Evolutionary conservation across 2,888 invertebrate genomes (phyloP).

Genomic region (Tortricodes alternella): DNA sequence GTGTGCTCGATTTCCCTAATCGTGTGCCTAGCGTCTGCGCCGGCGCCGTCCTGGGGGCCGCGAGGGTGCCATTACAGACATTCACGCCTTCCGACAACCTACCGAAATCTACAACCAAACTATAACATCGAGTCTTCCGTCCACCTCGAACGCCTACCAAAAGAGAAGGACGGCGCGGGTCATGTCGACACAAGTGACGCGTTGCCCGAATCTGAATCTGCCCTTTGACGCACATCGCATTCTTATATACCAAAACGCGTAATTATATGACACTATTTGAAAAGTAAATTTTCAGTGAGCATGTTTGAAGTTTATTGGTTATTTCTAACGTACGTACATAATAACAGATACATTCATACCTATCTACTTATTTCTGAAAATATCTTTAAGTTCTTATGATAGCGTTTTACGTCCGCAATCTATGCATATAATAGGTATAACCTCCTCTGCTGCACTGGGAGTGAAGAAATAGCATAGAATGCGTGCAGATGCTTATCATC

Average conservation of each 20-base stretch:
- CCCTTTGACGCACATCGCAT: conserved; percentile 30
- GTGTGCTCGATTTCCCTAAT: conserved; percentile 63
- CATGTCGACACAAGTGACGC: conserved; percentile 3
- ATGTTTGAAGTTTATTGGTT: not conserved
- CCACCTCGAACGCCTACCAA: not conserved
- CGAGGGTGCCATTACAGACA: conserved; percentile 61
- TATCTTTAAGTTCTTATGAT: too few relatives aligned
- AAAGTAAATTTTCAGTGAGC: not conserved
- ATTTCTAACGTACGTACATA: too few relatives aligned
- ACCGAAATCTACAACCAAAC: conserved; percentile 39
- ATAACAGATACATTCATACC: too few relatives aligned
- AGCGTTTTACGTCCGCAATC: too few relatives aligned
- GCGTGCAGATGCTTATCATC: too few relatives aligned
- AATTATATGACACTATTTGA: conserved; percentile 1
- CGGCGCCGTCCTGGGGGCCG: conserved; percentile 67
- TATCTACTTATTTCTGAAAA: too few relatives aligned
- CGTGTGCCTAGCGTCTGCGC: conserved; percentile 47
- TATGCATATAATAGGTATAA: too few relatives aligned
- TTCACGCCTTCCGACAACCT: conserved; percentile 62
- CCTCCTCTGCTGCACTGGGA: too few relatives aligned
- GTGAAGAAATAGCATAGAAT: too few relatives aligned
- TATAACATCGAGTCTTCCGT: conserved; percentile 32
- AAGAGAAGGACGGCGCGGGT: conserved; percentile 10
- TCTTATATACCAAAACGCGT: conserved; percentile 25
- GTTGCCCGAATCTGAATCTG: conserved; percentile 8